These are phyloP conservation scores for Palloptera scutellata DNA, from an alignment of 2,888 invertebrate species.

Conservation along the genomic window DNA sequence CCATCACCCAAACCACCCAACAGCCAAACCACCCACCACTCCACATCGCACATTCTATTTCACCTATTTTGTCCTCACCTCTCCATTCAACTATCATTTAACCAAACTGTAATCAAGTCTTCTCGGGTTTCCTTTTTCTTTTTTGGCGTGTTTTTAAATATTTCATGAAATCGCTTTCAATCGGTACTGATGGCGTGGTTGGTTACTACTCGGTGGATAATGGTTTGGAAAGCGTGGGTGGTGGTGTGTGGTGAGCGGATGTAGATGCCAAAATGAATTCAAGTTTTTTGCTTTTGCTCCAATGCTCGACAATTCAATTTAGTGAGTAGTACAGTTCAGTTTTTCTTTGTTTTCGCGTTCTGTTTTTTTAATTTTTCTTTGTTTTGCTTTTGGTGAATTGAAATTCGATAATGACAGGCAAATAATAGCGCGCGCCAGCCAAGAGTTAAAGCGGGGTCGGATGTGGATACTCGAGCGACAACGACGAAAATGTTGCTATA, in stretches of 20 bases:
- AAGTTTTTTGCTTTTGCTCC: neutral
- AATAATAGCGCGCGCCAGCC: constrained; percentile 1
- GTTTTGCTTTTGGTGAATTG: neutral
- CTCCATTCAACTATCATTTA: neutral
- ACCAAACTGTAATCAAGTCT: constrained; percentile 7
- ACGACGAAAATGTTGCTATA: no score
- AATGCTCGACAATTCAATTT: neutral
- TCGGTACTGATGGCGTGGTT: neutral
- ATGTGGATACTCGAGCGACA: neutral
- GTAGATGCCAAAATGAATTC: no score
- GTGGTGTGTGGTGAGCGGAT: no score
- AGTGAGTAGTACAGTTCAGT: neutral
- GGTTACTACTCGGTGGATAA: neutral
- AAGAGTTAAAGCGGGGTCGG: neutral
- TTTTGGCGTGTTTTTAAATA: neutral
- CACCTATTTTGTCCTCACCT: neutral
- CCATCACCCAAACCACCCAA: neutral
- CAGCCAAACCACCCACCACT: neutral
- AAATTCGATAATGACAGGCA: constrained; percentile 9
- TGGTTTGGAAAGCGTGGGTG: neutral
- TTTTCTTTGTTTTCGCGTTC: neutral
- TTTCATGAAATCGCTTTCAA: constrained; percentile 2
- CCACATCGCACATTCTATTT: neutral
- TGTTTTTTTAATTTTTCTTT: no score
- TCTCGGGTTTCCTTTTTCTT: neutral